Conservation (phyloP, 2,797 vertebrate genomes). For the Masticophis lateralis region DNA sequence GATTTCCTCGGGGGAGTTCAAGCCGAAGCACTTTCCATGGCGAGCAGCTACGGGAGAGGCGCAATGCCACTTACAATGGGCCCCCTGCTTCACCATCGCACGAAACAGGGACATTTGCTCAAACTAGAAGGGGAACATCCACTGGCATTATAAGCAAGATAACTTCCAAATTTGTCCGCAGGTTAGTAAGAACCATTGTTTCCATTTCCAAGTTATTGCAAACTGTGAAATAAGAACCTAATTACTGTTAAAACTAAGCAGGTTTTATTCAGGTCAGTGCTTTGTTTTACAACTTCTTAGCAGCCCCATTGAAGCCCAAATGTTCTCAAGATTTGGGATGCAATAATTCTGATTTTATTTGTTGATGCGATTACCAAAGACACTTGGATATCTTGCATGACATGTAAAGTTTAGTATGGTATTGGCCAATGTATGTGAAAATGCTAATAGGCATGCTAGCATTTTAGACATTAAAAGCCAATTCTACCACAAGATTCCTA, state of each 20-base stretch:
- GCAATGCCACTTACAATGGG: conserved; percentile 93
- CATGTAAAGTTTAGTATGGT: neutral
- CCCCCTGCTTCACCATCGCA: conserved; percentile 95
- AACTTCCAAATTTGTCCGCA: conserved; percentile 97
- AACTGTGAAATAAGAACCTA: neutral
- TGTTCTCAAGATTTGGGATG: neutral
- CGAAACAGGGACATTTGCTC: conserved; percentile 87
- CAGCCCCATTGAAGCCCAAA: neutral
- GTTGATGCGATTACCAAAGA: neutral
- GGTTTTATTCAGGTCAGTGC: neutral
- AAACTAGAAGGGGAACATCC: conserved; percentile 89
- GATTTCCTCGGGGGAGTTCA: conserved; percentile 94
- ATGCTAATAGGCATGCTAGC: neutral
- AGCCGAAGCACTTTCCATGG: conserved; percentile 98
- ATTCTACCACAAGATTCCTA: neutral
- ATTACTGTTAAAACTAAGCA: conserved; percentile 1
- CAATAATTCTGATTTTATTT: neutral
- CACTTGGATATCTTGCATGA: neutral
- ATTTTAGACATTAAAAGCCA: neutral
- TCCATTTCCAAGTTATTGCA: neutral
- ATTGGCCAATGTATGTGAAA: neutral
- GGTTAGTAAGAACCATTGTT: conserved; percentile 76
- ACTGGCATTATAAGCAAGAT: conserved; percentile 97
- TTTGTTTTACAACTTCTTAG: neutral
- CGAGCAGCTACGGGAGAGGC: conserved; percentile 93